These are phyloP conservation scores for Gymnosoma rotundatum DNA, from an alignment of 2,888 invertebrate genomes.

Conservation along the genomic window DNA sequence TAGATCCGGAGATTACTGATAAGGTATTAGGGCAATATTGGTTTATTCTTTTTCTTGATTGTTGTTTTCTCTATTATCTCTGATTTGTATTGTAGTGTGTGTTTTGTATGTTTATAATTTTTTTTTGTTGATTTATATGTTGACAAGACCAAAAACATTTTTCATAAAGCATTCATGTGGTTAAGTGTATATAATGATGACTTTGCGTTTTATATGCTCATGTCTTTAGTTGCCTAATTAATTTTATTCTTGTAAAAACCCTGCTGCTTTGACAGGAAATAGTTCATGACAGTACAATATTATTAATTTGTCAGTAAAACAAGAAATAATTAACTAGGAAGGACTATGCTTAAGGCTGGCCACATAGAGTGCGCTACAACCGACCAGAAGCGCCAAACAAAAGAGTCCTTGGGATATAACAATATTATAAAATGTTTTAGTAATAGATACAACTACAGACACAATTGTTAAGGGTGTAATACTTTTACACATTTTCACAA, in stretches of 20 bases:
- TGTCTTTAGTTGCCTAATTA: slow-evolving; percentile 33
- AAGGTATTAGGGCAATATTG: slow-evolving; percentile 39
- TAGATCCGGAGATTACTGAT: slow-evolving; percentile 55
- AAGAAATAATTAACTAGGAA: too few relatives aligned
- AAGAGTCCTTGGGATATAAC: too few relatives aligned
- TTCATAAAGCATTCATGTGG: slow-evolving; percentile 28
- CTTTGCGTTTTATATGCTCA: not conserved
- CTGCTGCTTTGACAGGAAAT: not conserved
- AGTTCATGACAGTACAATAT: slow-evolving; percentile 11
- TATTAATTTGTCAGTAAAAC: slow-evolving; percentile 16
- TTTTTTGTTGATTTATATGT: not conserved
- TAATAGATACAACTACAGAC: too few relatives aligned
- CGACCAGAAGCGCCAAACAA: too few relatives aligned
- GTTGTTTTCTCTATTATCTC: not conserved
- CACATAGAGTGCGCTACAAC: too few relatives aligned
- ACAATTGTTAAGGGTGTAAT: too few relatives aligned
- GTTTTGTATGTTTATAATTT: not conserved
- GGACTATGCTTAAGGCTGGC: too few relatives aligned
- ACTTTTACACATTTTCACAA: too few relatives aligned
- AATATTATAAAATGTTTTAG: too few relatives aligned
- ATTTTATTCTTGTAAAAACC: slow-evolving; percentile 11
- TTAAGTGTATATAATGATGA: not conserved
- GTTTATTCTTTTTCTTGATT: not conserved
- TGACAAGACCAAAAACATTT: slow-evolving; percentile 34
- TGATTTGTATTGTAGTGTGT: slow-evolving; percentile 6